Evolutionary conservation across 1,140 invertebrate species (phyloP).

Genomic region (Dinothrombium tinctorium): DNA sequence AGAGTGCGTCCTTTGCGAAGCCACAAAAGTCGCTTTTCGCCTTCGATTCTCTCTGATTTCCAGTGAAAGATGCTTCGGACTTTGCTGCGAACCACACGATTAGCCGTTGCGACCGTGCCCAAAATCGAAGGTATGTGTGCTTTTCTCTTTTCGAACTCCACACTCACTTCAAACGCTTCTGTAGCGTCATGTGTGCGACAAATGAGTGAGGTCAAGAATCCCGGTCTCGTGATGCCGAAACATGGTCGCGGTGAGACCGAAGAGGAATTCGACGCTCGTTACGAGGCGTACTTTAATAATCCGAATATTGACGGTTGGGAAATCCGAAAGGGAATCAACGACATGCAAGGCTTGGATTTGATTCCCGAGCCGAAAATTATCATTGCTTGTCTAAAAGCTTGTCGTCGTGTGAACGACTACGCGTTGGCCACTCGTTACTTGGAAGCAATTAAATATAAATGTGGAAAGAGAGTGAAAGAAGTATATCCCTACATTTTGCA

Average conservation of each 20-base stretch:
- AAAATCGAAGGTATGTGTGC: too few relatives aligned
- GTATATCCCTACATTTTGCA: conserved; percentile 79
- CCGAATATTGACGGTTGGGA: conserved; percentile 89
- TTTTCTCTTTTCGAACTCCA: too few relatives aligned
- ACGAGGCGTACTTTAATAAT: conserved; percentile 61
- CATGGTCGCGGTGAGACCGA: conserved; percentile 24
- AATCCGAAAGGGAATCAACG: conserved; percentile 48
- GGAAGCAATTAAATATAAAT: conserved; percentile 74
- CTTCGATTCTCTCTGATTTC: too few relatives aligned
- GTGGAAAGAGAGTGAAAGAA: conserved; percentile 44
- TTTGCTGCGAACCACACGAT: too few relatives aligned
- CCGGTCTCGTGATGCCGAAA: conserved; percentile 7
- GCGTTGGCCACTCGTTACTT: conserved; percentile 72
- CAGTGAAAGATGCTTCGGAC: too few relatives aligned
- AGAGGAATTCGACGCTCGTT: conserved; percentile 46
- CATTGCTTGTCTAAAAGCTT: conserved; percentile 68
- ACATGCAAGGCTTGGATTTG: conserved; percentile 56
- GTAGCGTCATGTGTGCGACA: too few relatives aligned
- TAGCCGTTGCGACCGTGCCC: too few relatives aligned
- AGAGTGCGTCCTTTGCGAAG: too few relatives aligned
- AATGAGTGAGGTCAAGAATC: too few relatives aligned
- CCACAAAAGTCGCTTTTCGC: too few relatives aligned
- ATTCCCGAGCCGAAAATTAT: conserved; percentile 87
- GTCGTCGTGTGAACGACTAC: conserved; percentile 77
- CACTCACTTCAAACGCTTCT: too few relatives aligned